Evolutionary conservation across 2,888 invertebrate genomes (phyloP).

Genomic region (Caenorhabditis sinica): DNA sequence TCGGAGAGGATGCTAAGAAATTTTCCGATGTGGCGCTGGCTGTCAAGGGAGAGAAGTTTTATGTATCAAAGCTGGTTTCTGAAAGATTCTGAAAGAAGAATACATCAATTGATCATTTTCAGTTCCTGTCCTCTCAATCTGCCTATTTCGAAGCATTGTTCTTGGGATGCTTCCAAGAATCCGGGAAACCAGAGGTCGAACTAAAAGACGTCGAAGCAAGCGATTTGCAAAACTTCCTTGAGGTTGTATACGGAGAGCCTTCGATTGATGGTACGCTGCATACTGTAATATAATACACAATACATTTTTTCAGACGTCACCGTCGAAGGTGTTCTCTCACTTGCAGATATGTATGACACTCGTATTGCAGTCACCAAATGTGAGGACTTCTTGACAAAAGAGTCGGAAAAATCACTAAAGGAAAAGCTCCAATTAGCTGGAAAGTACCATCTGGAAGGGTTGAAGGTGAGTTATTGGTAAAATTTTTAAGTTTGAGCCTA

Average conservation of each 20-base stretch:
- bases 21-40: neutral
- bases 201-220: neutral
- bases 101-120: no score
- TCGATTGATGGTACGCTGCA: neutral
- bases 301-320: neutral
- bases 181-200: neutral
- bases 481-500: no score
- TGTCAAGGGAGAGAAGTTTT: neutral
- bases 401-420: neutral
- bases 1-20: neutral
- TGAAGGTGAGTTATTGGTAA: no score
- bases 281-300: neutral
- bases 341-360: neutral
- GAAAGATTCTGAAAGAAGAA: neutral
- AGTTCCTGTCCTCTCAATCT: neutral
- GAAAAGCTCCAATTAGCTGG: no score
- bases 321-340: no score
- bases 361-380: neutral
- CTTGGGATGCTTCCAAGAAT: neutral
- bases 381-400: neutral
- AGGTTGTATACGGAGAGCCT: neutral
- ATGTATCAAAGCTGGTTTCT: neutral
- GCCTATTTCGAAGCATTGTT: neutral
- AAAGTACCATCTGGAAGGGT: no score
- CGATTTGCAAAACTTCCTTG: neutral